Evolutionary conservation across 2,113 vertebrate species (phyloP).

Genomic region (Chionodraco myersi): DNA sequence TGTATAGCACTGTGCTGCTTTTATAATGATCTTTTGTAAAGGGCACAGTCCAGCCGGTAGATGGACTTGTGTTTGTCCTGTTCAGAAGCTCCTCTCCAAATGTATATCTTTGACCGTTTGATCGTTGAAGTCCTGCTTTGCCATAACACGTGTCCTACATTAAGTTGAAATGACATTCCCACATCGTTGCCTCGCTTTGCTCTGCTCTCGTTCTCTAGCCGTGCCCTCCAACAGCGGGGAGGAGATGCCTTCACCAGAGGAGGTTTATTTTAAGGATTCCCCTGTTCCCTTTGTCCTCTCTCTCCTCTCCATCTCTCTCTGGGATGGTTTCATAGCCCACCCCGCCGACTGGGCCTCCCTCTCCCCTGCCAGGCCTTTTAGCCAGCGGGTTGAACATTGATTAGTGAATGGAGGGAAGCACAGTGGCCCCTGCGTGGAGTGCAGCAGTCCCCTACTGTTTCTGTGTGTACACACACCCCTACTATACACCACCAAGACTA

Average conservation of each 20-base stretch:
- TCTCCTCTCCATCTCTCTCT: conserved; percentile 58
- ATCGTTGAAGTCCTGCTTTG: conserved; percentile 23
- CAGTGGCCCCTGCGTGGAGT: conserved; percentile 72
- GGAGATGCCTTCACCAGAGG: conserved; percentile 74
- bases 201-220: conserved; percentile 42
- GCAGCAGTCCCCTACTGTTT: conserved; percentile 75
- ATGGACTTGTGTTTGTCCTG: conserved; percentile 25
- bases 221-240: conserved; percentile 63
- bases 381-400: conserved; percentile 86
- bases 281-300: conserved; percentile 69
- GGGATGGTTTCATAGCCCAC: conserved; percentile 74
- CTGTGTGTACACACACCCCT: conserved; percentile 72
- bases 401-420: conserved; percentile 81
- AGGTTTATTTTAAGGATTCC: conserved; percentile 77
- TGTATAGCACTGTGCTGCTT: neutral
- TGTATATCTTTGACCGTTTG: conserved; percentile 41
- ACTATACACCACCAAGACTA: conserved; percentile 73
- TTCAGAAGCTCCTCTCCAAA: conserved; percentile 28
- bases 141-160: conserved; percentile 48
- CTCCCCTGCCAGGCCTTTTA: conserved; percentile 82
- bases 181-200: conserved; percentile 33
- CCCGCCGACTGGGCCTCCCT: conserved; percentile 72
- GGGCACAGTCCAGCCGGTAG: conserved; percentile 14
- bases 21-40: neutral
- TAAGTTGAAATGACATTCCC: conserved; percentile 55